Percentiles rank a stretch among this genome's conserved stretches.
Conservation (phyloP, 1,140 invertebrate genomes). For the Drosophila pandora region DNA sequence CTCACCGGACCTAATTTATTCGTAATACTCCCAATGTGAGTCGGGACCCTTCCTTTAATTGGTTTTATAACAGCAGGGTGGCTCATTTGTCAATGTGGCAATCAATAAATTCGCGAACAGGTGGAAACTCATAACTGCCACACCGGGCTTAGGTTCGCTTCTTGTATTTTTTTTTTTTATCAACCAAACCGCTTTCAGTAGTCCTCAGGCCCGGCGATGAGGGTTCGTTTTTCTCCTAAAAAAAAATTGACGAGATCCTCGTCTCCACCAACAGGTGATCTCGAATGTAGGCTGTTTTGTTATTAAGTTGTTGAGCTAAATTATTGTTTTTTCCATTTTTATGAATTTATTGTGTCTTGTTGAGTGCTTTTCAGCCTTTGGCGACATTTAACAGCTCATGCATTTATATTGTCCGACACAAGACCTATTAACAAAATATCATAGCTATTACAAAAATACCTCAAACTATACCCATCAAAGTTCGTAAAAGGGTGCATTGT, state of each 20-base stretch:
- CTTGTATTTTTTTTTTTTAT: conserved; percentile 8
- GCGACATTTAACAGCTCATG: conserved; percentile 75
- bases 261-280: conserved; percentile 46
- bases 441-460: conserved; percentile 24
- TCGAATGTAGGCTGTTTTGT: conserved; percentile 52
- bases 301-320: conserved; percentile 81
- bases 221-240: conserved; percentile 31
- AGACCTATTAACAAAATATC: conserved; percentile 30
- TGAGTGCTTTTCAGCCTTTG: conserved; percentile 22
- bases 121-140: conserved; percentile 65
- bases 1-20: conserved; percentile 41
- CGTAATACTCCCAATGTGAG: conserved; percentile 24
- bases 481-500: neutral
- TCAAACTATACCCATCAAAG: neutral
- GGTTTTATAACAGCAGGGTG: conserved; percentile 69
- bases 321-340: conserved; percentile 58
- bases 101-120: conserved; percentile 79
- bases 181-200: neutral
- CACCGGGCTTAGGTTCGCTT: conserved; percentile 22
- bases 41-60: conserved; percentile 69
- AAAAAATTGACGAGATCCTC: conserved; percentile 37
- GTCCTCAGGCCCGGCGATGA: conserved; percentile 16
- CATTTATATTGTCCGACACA: conserved; percentile 60
- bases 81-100: conserved; percentile 79
- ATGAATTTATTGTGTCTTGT: conserved; percentile 21